Evolutionary conservation across 2,797 vertebrate genomes (phyloP).

Genomic region (Sebastiscus tertius): DNA sequence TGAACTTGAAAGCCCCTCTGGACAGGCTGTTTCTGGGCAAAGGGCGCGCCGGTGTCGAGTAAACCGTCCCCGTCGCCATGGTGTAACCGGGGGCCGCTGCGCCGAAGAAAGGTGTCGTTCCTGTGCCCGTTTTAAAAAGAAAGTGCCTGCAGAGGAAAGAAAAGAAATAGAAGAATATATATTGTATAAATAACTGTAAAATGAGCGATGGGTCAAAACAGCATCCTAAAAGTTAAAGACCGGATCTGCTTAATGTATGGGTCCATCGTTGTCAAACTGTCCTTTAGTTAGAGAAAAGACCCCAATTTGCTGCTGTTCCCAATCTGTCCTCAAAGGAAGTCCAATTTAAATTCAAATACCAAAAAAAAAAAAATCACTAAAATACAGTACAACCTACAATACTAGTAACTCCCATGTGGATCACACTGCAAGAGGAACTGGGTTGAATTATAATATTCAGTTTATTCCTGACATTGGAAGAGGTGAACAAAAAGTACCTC

Average conservation of each 20-base stretch:
- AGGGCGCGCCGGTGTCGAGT: conserved; percentile 96
- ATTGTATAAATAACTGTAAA: neutral
- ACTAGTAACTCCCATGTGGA: conserved; percentile 9
- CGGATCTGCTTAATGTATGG: neutral
- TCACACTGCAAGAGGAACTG: conserved; percentile 16
- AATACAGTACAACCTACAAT: neutral
- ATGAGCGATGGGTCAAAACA: neutral
- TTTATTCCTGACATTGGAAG: conserved; percentile 67
- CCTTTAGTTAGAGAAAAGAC: neutral
- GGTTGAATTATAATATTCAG: conserved; percentile 50
- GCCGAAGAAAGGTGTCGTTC: conserved; percentile 97
- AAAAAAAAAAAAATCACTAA: neutral
- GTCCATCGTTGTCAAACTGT: neutral
- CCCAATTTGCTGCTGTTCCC: neutral
- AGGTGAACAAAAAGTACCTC: conserved; percentile 75
- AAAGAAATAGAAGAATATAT: neutral
- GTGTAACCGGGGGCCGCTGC: conserved; percentile 97
- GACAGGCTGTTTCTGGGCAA: conserved; percentile 95
- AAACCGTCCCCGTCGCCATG: conserved; percentile 98
- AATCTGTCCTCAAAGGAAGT: neutral
- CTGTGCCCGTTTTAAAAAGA: conserved; percentile 99
- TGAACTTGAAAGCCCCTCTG: conserved; percentile 98
- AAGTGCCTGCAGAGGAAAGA: conserved; percentile 88
- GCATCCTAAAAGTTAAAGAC: neutral
- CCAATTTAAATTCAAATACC: neutral